Conservation (phyloP, 2,113 vertebrate genomes). For the Stegostoma tigrinum region DNA sequence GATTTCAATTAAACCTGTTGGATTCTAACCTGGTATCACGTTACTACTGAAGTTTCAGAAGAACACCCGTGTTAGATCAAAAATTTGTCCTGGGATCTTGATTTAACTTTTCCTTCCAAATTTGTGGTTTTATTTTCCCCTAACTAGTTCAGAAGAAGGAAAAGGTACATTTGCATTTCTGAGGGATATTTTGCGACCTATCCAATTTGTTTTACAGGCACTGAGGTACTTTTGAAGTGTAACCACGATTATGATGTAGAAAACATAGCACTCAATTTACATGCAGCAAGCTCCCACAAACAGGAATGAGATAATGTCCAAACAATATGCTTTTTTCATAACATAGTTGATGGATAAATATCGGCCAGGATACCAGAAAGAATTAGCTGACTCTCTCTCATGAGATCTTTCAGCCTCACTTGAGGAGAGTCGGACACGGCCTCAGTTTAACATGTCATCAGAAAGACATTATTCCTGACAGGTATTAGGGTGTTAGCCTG, state of each 20-base stretch:
- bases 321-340: background rate
- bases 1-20: too few species aligned
- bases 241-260: background rate
- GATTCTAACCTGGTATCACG: too few species aligned
- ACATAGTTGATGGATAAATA: background rate
- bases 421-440: too few species aligned
- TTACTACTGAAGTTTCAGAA: background rate
- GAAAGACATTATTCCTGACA: too few species aligned
- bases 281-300: background rate
- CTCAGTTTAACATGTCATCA: too few species aligned
- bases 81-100: background rate
- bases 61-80: background rate
- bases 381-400: background rate
- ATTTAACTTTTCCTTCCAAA: background rate
- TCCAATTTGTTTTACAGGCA: background rate
- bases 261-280: background rate
- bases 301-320: background rate
- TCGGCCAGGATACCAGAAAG: background rate
- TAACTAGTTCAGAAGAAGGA: background rate
- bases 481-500: too few species aligned
- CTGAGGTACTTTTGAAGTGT: background rate
- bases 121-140: background rate
- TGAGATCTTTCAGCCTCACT: too few species aligned
- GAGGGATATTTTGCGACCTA: background rate
- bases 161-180: background rate